Evolutionary conservation across 2,888 invertebrate genomes (phyloP).

Genomic region (Cactoblastis cactorum): DNA sequence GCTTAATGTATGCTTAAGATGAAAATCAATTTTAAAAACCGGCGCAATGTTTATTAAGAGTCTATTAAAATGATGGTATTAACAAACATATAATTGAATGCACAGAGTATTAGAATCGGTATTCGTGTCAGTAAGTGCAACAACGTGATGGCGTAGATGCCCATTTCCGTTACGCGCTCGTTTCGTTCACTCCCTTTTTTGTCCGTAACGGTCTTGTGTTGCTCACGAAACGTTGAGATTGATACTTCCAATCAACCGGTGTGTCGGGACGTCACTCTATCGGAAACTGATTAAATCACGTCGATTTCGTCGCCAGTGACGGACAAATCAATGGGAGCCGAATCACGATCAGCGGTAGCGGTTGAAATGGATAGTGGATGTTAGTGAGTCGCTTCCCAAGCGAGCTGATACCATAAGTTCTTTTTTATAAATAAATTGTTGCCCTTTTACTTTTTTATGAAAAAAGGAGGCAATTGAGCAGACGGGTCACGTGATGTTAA

Average conservation of each 20-base stretch:
- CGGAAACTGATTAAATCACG: constrained; percentile 74
- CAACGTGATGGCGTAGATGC: constrained; percentile 64
- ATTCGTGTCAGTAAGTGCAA: constrained; percentile 61
- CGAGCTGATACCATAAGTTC: not conserved
- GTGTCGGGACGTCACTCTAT: constrained; percentile 63
- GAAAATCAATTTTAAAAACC: too few species aligned
- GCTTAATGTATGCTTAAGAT: too few species aligned
- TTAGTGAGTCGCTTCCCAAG: constrained; percentile 31
- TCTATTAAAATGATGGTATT: not conserved
- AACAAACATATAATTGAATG: constrained; percentile 40
- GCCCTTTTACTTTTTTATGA: too few species aligned
- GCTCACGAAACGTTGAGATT: constrained; percentile 70
- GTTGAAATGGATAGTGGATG: constrained; percentile 50
- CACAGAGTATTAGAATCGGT: constrained; percentile 60
- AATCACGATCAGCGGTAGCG: constrained; percentile 61
- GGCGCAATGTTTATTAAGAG: not conserved
- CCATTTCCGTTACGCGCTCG: constrained; percentile 72
- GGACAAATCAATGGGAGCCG: constrained; percentile 58
- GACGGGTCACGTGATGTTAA: too few species aligned
- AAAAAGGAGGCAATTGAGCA: too few species aligned
- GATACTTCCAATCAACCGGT: constrained; percentile 72
- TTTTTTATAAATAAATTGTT: not conserved
- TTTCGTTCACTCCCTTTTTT: constrained; percentile 73
- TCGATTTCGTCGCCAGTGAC: constrained; percentile 57
- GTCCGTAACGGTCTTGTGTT: constrained; percentile 67